Evolutionary conservation across 2,797 vertebrate genomes (phyloP).

Genomic region (Prionace glauca): DNA sequence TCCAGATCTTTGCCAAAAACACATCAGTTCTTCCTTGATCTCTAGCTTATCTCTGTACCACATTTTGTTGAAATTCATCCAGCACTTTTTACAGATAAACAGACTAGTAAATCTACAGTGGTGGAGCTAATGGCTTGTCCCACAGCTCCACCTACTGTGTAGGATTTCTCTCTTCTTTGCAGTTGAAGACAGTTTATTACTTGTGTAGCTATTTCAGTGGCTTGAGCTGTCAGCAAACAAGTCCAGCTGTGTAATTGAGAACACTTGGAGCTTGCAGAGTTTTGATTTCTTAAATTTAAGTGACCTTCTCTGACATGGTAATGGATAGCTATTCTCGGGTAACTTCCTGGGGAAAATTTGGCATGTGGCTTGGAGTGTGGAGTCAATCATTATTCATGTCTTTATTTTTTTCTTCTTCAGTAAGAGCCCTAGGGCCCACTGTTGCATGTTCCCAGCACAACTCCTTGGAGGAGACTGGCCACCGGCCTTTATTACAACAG

Average conservation of each 20-base stretch:
- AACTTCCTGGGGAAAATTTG: background rate
- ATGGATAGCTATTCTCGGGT: background rate
- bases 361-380: background rate
- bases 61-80: too few species aligned
- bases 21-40: too few species aligned
- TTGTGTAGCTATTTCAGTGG: background rate
- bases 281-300: background rate
- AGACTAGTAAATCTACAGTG: too few species aligned
- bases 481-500: background rate
- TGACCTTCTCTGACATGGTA: background rate
- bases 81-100: too few species aligned
- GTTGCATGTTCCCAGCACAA: background rate
- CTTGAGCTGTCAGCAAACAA: background rate
- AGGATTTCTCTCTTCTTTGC: background rate
- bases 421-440: background rate
- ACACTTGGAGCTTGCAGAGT: background rate
- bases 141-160: background rate
- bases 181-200: background rate
- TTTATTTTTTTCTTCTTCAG: background rate
- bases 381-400: background rate
- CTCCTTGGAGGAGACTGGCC: background rate
- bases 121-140: background rate
- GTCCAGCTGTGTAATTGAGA: background rate
- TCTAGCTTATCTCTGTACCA: too few species aligned
- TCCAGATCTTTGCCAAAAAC: too few species aligned